Evolutionary conservation across 2,797 vertebrate species (phyloP), one percentile per base, ranked within the genome.

Genomic region (Ispidina lecontei): DNA sequence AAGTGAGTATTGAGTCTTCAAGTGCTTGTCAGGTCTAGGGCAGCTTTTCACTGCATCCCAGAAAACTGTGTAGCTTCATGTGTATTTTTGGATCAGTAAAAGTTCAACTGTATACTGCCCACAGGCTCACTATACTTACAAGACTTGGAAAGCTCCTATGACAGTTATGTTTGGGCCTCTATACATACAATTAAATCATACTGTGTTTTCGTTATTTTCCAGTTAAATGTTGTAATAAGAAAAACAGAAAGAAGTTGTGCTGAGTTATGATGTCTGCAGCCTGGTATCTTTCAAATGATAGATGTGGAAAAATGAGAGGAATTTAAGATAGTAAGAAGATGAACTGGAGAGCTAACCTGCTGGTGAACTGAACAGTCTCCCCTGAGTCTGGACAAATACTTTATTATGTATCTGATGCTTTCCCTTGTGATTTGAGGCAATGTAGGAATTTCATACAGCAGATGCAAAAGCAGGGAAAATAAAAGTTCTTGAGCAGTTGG

Each of bases 311-410:
- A 35, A 62, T 43, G 58, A 6, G 60, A 59, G 72, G 44, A 55
- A 29, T 78, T 91, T 49, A 35, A 90, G 78, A 39, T 20, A 33
- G 26, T 8, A 46, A 68, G 46, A 85, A 29, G 65, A 62, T 77
- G 71, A 89, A 68, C 54, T 64, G 79, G 14, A 63, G 82, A 69
- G 31, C n/a, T 69, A 46, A 35, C 33, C 71, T 70, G 87, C 69
- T 58, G 55, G 28, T 59, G 75, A 65, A 21, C 47, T 75, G 25
- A n/a, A 22, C 54, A 67, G 41, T 43, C 28, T 70, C 23, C 41
- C 31, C 37, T 37, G 12, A 15, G 20, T 52, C 65, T 55, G 62
- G 54, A 46, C 37, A 68, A 67, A 65, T 94, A 68, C 68, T 93
- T 81, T 79, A 13, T 64, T 47, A 68, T 68, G 15, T 4, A 25